Conservation (phyloP, 2,888 invertebrate species). For the Hipparchia sbordonii region DNA sequence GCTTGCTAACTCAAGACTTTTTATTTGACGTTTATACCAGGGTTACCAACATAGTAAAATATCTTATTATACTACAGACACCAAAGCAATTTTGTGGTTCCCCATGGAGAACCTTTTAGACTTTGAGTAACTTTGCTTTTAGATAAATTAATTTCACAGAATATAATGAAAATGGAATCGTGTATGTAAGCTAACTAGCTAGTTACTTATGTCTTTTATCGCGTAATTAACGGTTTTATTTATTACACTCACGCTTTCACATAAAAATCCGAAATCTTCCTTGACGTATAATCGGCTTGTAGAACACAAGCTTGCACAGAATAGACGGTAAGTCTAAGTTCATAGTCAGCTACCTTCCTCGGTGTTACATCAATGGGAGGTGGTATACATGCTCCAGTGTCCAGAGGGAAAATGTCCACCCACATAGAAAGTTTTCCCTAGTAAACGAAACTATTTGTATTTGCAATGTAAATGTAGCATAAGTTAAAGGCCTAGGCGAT, state of each 20-base stretch:
- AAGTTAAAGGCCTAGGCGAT: no score
- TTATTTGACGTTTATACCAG: no score
- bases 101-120: no score
- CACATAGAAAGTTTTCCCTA: conserved; percentile 96
- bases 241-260: conserved; percentile 84
- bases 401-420: conserved; percentile 90
- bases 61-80: no score
- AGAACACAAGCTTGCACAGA: conserved; percentile 83
- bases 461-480: no score
- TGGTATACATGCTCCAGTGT: conserved; percentile 84
- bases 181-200: no score
- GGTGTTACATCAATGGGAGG: conserved; percentile 90
- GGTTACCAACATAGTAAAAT: no score
- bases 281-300: not conserved
- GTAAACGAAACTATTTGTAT: not conserved
- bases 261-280: conserved; percentile 83
- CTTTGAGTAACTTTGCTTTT: no score
- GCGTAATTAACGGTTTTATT: not conserved
- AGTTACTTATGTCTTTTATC: no score
- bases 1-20: no score
- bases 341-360: conserved; percentile 85
- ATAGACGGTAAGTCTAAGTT: conserved; percentile 87
- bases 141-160: no score
- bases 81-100: not conserved
- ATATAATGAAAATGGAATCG: no score